Base-by-base conservation (phyloP, 2,113 vertebrate species). In the Colossoma macropomum region DNA sequence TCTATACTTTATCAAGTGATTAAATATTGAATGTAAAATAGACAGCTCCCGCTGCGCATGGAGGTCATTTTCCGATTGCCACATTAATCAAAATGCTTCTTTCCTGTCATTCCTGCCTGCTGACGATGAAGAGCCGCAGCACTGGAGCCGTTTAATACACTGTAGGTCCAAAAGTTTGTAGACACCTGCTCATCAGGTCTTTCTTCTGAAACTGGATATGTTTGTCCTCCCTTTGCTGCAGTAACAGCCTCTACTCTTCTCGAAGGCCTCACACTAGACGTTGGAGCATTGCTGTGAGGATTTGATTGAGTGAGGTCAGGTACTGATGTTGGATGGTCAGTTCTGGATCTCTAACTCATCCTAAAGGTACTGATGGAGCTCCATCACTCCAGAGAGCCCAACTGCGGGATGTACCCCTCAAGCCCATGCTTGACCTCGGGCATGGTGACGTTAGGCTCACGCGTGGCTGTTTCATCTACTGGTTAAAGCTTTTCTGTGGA, bases 11-110 rank as follows among this genome's bases (percentile, higher is more conserved):
- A 86, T 86, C 71, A 86, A 79, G 82, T 83, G 81, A 86, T 86
- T 75, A 86, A 83, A 86, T 82, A 83, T 83, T 83, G 85, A 75
- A 83, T 83, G 76, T 82, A 79, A 82, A 82, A 82, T 78, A 85
- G 84, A 85, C 79, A 82, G 84, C 79, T 81, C 79, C 70, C 34
- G 59, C 84, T 56, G 68, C 56, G 76, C 76, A 60, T 65, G 63
- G 77, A 85, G 84, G 84, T 85, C 80, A 85, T 73, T 74, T 77
- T 25, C 32, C 45, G 80, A 85, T 82, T 85, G 84, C 75, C 59
- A 59, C 84, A 78, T 85, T 82, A 82, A 82, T 85, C 84, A 85
- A 82, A 78, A 52, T 38, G 74, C 79, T 28, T 78, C 72, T 77
- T 71, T 27, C n/a, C 25, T 27, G 59, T 62, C 59, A 62, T 52